Evolutionary conservation across 2,888 invertebrate species (phyloP).

Genomic region (Trissonchulus latispiculum): DNA sequence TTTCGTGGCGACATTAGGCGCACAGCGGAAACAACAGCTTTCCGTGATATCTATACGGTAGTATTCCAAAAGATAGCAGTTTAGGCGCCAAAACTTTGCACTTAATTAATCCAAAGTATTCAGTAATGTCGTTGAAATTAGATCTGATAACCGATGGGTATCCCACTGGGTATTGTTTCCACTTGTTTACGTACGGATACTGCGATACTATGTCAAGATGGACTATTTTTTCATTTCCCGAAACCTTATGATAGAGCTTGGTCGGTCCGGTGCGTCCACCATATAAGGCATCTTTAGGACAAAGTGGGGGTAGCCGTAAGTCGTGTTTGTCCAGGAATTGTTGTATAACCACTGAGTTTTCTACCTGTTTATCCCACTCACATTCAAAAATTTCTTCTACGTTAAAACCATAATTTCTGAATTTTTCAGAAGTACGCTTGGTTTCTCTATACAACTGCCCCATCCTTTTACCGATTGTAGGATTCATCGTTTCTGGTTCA

Average conservation of each 20-base stretch:
- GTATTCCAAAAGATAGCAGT: slow-evolving; percentile 30
- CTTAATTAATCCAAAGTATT: slow-evolving; percentile 14
- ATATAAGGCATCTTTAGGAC: not conserved
- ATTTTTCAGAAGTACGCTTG: too few species aligned
- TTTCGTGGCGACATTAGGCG: not conserved
- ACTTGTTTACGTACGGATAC: slow-evolving; percentile 1
- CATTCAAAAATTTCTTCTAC: too few species aligned
- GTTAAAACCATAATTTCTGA: too few species aligned
- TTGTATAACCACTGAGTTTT: too few species aligned
- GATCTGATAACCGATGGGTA: not conserved
- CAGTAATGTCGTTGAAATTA: not conserved
- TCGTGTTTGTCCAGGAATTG: too few species aligned
- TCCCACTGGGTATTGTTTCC: not conserved
- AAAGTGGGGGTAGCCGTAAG: too few species aligned
- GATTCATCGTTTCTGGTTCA: too few species aligned
- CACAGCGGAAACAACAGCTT: slow-evolving; percentile 5
- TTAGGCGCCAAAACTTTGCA: not conserved
- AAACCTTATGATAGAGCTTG: not conserved
- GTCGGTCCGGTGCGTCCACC: not conserved
- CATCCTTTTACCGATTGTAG: too few species aligned
- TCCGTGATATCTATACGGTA: not conserved
- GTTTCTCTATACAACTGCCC: too few species aligned
- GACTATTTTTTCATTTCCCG: not conserved
- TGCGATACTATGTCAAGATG: not conserved
- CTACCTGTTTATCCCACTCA: too few species aligned